Evolutionary conservation across 1,140 invertebrate genomes (phyloP).

Genomic region (Augochlora pura): DNA sequence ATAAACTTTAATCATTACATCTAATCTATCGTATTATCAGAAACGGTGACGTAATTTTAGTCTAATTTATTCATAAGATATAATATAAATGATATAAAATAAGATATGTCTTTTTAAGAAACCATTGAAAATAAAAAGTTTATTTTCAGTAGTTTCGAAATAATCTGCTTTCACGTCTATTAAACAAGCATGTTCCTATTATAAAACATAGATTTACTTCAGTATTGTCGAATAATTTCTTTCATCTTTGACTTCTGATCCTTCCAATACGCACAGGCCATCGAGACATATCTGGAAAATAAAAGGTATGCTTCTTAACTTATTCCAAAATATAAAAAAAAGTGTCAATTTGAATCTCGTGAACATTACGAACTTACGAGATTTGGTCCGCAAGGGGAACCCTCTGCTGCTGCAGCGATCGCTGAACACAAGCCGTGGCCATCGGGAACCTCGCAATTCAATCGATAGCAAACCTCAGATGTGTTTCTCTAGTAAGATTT

Average conservation of each 20-base stretch:
- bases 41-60: no score
- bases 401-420: conserved; percentile 93
- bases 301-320: background rate
- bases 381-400: conserved; percentile 92
- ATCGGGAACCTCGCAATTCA: conserved; percentile 56
- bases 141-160: no score
- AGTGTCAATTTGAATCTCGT: background rate
- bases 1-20: background rate
- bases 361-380: conserved; percentile 86
- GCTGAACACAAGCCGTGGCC: conserved; percentile 90
- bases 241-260: conserved; percentile 16
- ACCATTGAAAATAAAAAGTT: no score
- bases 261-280: conserved; percentile 38
- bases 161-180: no score
- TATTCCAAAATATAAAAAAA: background rate
- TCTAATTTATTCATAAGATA: no score
- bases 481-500: conserved; percentile 55
- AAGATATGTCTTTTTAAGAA: no score
- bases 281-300: conserved; percentile 31
- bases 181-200: no score
- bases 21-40: background rate
- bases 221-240: background rate
- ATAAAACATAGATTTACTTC: background rate
- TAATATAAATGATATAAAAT: no score
- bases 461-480: conserved; percentile 47